Evolutionary conservation across 2,113 vertebrate genomes (phyloP), one percentile per base, ranked within the genome.

Genomic region (Elachura formosa): DNA sequence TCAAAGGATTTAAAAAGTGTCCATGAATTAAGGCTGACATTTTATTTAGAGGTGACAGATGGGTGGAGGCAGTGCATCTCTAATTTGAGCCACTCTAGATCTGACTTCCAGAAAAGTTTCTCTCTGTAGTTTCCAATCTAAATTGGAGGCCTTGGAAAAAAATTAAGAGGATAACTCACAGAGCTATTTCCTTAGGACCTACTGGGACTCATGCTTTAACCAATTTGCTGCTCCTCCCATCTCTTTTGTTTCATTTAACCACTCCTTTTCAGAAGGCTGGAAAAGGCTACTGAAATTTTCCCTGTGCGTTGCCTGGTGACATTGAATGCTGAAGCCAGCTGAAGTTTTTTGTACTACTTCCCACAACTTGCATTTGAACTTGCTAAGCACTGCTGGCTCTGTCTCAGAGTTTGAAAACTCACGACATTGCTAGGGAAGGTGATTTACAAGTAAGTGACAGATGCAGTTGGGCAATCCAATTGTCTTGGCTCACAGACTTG

Each of bases 11-110:
- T 93, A 33, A 83, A 89, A 96, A 90, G 36, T 0, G 4, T 71
- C 84, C 81, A 63, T 88, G 93, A 95, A 96, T 94, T 96, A 94
- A 95, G 67, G 82, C 55, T 94, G 93, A 93, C 94, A 95, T 96
- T 96, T 97, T 96, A 90, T 95, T 94, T 85, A 79, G 84, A 91
- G 82, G 71, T 94, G 45, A 59, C 14, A 10, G 51, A 76, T 86
- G 56, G 54, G 55, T 91, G 85, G 88, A 93, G 41, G 94, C 75
- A 83, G 41, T 56, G 62, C 55, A 49, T 93, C 82, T 90, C 64
- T 94, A 83, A 95, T 94, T 89, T 85, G 73, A 89, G 66, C 63
- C 71, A 68, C 81, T 89, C 62, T 78, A 54, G 74, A 68, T 87
- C 36, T 85, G 49, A 73, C 64, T 83, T 89, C 59, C 41, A 54